Base-by-base conservation (phyloP, 2,797 vertebrate species). In the Alectoris magna region DNA sequence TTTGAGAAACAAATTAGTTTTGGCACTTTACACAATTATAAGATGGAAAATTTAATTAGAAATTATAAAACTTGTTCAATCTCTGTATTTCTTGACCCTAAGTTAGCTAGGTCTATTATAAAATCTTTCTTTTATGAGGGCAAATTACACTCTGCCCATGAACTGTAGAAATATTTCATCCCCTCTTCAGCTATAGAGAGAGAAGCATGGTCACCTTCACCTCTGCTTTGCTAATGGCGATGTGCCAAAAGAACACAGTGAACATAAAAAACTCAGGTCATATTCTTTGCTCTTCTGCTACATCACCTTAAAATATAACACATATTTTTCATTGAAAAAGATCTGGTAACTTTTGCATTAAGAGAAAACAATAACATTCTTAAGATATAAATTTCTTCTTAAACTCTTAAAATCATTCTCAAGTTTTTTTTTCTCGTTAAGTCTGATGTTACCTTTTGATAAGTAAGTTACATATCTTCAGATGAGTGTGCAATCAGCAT, bases 21-120 rank as follows among this genome's bases (percentile, higher is more conserved):
- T 73, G 87, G 39, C 67, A 78, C 17, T 77, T 94, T 67, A 80
- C n/a, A 64, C 23, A 5, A 70, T 69, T 80, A 66, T 34, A 24
- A 77, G 88, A 91, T 87, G 31, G 69, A 89, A 88, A 87, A 53
- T 63, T 39, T 85, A 91, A 94, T 87, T 90, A 89, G 85, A 91
- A 94, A 87, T 48, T 72, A 73, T 87, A 55, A 64, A 87, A 89
- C 39, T 63, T 92, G 59, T 81, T 31, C 55, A 94, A 46, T 39
- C 76, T 85, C 80, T 83, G 39, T 69, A 41, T 74, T 89, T 82
- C 18, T 23, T 72, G 68, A 34, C 17, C 70, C 56, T 81, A 76
- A 91, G 60, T 84, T 88, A 79, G 31, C 43, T 70, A 49, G 16
- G 8, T 64, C 67, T 87, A 6, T 81, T 95, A 59, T 29, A 81